Conservation (phyloP, 2,797 vertebrate species). For the Poecilia wingei region DNA sequence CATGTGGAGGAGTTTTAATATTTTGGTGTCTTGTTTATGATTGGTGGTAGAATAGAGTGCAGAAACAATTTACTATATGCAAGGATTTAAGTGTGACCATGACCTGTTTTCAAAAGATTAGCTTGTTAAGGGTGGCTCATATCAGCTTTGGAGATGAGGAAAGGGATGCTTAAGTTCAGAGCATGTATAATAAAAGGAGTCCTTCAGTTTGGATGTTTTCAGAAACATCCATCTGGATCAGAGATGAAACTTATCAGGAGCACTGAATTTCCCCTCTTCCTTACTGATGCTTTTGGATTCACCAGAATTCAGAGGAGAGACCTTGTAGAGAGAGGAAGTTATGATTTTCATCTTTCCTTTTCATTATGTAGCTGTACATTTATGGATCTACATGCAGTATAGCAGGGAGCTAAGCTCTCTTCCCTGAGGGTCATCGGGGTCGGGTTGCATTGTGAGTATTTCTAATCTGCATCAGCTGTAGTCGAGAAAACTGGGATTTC, state of each 20-base stretch:
- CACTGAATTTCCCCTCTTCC: background rate
- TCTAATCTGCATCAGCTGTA: background rate
- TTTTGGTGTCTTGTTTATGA: too few species aligned
- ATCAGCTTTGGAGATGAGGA: background rate
- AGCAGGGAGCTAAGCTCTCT: background rate
- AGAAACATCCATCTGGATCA: background rate
- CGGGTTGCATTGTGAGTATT: background rate
- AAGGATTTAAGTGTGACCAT: too few species aligned
- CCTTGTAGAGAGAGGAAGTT: background rate
- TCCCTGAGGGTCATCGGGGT: background rate
- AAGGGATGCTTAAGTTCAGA: background rate
- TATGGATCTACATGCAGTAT: background rate
- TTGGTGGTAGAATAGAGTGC: too few species aligned
- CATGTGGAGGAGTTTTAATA: too few species aligned
- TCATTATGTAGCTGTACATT: background rate
- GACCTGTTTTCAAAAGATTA: background rate
- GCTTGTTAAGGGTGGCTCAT: background rate
- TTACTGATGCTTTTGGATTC: background rate
- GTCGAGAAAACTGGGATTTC: background rate
- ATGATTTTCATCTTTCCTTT: background rate
- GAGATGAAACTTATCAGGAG: background rate
- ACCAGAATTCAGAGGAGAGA: background rate
- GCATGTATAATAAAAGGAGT: background rate
- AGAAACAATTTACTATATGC: too few species aligned
- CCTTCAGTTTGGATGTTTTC: background rate